Evolutionary conservation across 2,888 invertebrate genomes (phyloP).

Genomic region (Idaea straminata): DNA sequence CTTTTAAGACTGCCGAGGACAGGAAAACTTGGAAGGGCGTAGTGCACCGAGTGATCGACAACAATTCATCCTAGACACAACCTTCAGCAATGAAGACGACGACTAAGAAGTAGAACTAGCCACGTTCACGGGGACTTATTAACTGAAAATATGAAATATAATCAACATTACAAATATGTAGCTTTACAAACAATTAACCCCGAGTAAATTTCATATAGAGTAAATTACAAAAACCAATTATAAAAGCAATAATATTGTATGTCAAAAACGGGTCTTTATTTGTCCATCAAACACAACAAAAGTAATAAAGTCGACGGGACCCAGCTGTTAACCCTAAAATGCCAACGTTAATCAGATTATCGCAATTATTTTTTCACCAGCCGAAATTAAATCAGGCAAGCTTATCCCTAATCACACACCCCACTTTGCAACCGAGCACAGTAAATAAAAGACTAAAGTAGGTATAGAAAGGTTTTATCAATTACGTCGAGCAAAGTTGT

Average conservation of each 20-base stretch:
- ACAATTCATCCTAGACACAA: no score
- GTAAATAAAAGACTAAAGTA: conserved; percentile 12
- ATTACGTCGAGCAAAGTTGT: background rate
- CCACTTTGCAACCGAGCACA: conserved; percentile 28
- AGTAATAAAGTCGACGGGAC: conserved; percentile 24
- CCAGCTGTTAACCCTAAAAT: conserved; percentile 32
- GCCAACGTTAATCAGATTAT: conserved; percentile 30
- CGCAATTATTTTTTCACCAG: conserved; percentile 34
- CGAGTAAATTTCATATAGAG: background rate
- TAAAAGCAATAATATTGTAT: conserved; percentile 3
- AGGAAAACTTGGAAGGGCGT: no score
- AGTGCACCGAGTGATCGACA: no score
- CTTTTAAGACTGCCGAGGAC: no score
- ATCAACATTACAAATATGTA: background rate
- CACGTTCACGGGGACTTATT: no score
- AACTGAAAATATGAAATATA: background rate
- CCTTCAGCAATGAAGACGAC: no score
- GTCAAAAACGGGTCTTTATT: background rate
- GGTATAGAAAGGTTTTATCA: conserved; percentile 15
- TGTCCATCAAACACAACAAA: conserved; percentile 3
- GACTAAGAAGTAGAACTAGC: no score
- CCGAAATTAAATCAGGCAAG: conserved; percentile 31
- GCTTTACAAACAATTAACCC: background rate
- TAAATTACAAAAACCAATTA: conserved; percentile 5
- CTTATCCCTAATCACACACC: conserved; percentile 32